A percentile compares a stretch with the other conserved stretches of the same genome.
phyloP scores from a whole-genome alignment of 1,140 invertebrate genomes.

The Plectrocnemia conspersa region DNA sequence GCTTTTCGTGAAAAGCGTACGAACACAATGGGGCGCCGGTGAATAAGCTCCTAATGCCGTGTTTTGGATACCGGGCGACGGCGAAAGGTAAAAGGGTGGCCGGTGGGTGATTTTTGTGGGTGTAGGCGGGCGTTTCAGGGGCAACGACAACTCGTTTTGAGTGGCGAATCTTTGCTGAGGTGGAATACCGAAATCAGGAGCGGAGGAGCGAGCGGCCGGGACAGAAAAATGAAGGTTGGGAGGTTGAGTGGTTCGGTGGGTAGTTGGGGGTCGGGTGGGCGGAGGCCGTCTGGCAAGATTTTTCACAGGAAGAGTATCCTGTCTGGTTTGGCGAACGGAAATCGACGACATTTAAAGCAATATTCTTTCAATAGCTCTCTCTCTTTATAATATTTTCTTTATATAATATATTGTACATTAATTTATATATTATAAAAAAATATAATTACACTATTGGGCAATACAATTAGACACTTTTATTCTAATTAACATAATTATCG shows the following conservation, averaged over 20 bases:
- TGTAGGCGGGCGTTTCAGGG: not conserved
- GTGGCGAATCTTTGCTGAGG: conserved; percentile 7
- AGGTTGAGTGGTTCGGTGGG: conserved; percentile 2
- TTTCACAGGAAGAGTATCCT: conserved; percentile 12
- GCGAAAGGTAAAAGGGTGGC: not conserved
- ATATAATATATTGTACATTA: too few relatives aligned
- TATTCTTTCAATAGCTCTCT: too few relatives aligned
- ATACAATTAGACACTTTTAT: too few relatives aligned
- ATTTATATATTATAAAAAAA: too few relatives aligned
- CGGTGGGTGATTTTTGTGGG: too few relatives aligned
- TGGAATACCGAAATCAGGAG: too few relatives aligned
- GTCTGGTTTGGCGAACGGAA: not conserved
- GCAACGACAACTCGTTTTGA: too few relatives aligned
- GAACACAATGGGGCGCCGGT: not conserved
- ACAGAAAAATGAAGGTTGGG: not conserved
- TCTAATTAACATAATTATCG: too few relatives aligned
- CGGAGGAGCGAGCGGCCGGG: not conserved
- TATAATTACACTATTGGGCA: too few relatives aligned
- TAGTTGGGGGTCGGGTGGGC: not conserved
- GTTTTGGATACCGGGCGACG: not conserved
- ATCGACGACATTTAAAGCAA: conserved; percentile 14
- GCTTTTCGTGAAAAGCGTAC: not conserved
- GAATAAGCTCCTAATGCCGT: conserved; percentile 1
- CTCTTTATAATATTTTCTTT: too few relatives aligned
- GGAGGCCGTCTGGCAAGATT: conserved; percentile 15